Evolutionary conservation across 2,797 vertebrate genomes (phyloP).

Genomic region (Phoxinus dragarum): DNA sequence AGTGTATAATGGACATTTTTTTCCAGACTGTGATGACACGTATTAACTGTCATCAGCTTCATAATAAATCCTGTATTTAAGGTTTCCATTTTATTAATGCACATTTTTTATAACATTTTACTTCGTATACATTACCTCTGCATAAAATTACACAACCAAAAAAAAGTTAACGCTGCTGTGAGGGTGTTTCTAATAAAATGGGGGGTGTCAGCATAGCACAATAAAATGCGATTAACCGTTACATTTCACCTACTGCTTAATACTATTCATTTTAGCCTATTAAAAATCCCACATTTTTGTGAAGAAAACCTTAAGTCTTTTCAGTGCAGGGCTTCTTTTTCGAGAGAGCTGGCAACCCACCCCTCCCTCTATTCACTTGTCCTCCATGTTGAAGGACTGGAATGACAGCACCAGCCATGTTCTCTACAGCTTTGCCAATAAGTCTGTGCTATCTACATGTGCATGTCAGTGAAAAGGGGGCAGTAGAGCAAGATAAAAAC

Average conservation of each 20-base stretch:
- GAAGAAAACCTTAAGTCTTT: rapidly evolving
- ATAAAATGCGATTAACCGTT: background rate
- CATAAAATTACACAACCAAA: too few relatives aligned
- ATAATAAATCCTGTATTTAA: background rate
- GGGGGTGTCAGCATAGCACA: too few relatives aligned
- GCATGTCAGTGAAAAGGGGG: background rate
- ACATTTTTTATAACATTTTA: background rate
- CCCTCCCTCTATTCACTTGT: conserved; percentile 22
- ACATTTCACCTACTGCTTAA: background rate
- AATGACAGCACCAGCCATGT: conserved; percentile 75
- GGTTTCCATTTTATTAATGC: too few relatives aligned
- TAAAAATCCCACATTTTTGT: too few relatives aligned
- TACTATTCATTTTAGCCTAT: rapidly evolving
- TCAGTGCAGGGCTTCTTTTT: too few relatives aligned
- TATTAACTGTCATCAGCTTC: background rate
- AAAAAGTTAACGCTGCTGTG: background rate
- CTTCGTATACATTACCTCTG: too few relatives aligned
- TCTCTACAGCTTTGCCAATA: conserved; percentile 61
- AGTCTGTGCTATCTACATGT: background rate
- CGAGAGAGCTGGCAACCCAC: background rate
- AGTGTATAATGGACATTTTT: rapidly evolving
- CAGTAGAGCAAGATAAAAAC: background rate
- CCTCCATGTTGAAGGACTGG: conserved; percentile 75
- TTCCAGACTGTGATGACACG: background rate
- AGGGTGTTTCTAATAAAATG: background rate